Conservation (phyloP, 92 coral and sea anemone species). For the Epizoanthus stellaris region DNA sequence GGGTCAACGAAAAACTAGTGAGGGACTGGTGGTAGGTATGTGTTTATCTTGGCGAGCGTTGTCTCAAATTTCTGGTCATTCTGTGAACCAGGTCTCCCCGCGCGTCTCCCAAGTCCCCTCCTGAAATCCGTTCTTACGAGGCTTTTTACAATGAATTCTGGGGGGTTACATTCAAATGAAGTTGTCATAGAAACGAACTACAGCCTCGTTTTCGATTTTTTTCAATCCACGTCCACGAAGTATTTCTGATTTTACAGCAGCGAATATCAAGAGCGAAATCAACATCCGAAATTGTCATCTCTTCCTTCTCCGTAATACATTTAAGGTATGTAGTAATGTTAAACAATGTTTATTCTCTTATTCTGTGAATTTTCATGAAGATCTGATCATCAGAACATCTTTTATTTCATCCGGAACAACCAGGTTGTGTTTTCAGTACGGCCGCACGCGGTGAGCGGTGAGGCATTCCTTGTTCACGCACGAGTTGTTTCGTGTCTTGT, state of each 20-base stretch:
- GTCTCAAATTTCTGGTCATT: no score
- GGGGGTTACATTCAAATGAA: background rate
- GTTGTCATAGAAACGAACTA: background rate
- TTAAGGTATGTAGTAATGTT: background rate
- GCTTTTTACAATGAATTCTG: background rate
- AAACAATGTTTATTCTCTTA: constrained; percentile 1
- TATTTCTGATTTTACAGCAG: background rate
- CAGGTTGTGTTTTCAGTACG: background rate
- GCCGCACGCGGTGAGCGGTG: background rate
- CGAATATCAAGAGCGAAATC: background rate
- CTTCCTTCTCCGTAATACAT: background rate
- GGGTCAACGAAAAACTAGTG: no score
- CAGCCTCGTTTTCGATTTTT: constrained; percentile 2
- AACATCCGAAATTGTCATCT: background rate
- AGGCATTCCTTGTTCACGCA: background rate
- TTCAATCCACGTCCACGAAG: background rate
- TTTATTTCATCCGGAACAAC: background rate
- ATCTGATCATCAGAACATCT: background rate
- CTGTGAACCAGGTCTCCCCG: no score
- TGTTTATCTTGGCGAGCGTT: no score
- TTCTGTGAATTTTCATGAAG: background rate
- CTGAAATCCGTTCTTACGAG: background rate
- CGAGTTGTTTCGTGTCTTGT: background rate
- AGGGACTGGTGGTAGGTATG: no score
- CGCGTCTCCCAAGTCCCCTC: background rate